These are phyloP conservation scores for Anadara kagoshimensis DNA, from an alignment of 1,140 invertebrate species.

Conservation along the genomic window DNA sequence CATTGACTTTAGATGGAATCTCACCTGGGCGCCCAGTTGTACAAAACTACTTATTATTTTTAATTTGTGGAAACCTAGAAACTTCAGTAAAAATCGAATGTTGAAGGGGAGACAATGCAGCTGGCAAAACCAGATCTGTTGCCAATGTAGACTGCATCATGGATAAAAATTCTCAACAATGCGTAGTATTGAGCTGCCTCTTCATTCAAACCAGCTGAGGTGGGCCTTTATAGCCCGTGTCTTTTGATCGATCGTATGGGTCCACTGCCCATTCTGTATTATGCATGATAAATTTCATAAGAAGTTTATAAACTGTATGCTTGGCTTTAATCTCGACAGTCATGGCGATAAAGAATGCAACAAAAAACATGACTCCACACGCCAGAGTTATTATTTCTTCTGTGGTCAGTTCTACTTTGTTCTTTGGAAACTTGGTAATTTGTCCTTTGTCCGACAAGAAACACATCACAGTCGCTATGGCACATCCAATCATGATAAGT, in stretches of 20 bases:
- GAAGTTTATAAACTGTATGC: slow-evolving; percentile 75
- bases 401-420: slow-evolving; percentile 73
- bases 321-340: slow-evolving; percentile 78
- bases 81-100: too few species aligned
- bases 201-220: not conserved
- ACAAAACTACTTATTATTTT: too few species aligned
- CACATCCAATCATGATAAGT: slow-evolving; percentile 75
- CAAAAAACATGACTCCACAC: slow-evolving; percentile 77
- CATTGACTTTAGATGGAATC: too few species aligned
- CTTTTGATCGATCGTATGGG: slow-evolving; percentile 73
- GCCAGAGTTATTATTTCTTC: slow-evolving; percentile 76
- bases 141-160: too few species aligned
- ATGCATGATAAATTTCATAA: slow-evolving; percentile 74
- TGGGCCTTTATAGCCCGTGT: slow-evolving; percentile 37
- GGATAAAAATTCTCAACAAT: not conserved
- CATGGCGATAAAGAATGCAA: slow-evolving; percentile 78
- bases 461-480: slow-evolving; percentile 75
- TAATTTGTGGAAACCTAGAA: too few species aligned
- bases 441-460: slow-evolving; percentile 76
- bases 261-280: slow-evolving; percentile 78
- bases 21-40: too few species aligned
- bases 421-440: slow-evolving; percentile 59
- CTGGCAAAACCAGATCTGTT: too few species aligned
- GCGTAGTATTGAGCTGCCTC: slow-evolving; percentile 1
- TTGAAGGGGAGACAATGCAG: too few species aligned